These are phyloP conservation scores for Cryptus armator DNA, from an alignment of 2,888 invertebrate species.

Conservation along the genomic window DNA sequence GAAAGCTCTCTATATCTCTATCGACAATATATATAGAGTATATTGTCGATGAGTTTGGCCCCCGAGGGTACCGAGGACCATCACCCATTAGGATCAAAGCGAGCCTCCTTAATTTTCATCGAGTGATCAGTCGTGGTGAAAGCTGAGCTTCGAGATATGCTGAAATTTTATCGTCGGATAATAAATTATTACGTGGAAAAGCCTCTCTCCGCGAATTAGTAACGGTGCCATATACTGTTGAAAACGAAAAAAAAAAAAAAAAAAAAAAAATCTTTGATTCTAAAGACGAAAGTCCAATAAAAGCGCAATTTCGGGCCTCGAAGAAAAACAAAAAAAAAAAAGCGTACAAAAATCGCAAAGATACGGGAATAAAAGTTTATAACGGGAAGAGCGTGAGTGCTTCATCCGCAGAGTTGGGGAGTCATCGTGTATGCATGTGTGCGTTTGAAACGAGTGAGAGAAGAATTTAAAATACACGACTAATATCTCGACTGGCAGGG, in stretches of 20 bases:
- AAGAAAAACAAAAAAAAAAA: slow-evolving; percentile 1
- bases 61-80: slow-evolving; percentile 44
- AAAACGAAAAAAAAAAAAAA: too few relatives aligned
- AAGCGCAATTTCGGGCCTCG: slow-evolving; percentile 48
- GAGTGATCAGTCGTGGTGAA: slow-evolving; percentile 45
- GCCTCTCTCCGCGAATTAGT: neutral
- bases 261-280: slow-evolving; percentile 51
- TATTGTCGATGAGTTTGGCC: slow-evolving; percentile 17
- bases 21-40: neutral
- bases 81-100: slow-evolving; percentile 66
- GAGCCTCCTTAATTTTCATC: slow-evolving; percentile 64
- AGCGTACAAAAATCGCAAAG: neutral
- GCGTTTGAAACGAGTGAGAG: slow-evolving; percentile 25
- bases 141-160: slow-evolving; percentile 23
- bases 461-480: slow-evolving; percentile 65
- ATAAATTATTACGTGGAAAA: slow-evolving; percentile 38
- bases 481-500: slow-evolving; percentile 56
- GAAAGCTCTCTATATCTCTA: slow-evolving; percentile 41
- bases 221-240: neutral
- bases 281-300: slow-evolving; percentile 53
- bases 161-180: slow-evolving; percentile 52
- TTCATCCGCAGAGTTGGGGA: slow-evolving; percentile 24
- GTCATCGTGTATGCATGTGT: slow-evolving; percentile 27
- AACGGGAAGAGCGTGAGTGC: slow-evolving; percentile 53
- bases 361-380: slow-evolving; percentile 65